Conservation (phyloP, 2,797 vertebrate species). For the Chiroxiphia lanceolata region DNA sequence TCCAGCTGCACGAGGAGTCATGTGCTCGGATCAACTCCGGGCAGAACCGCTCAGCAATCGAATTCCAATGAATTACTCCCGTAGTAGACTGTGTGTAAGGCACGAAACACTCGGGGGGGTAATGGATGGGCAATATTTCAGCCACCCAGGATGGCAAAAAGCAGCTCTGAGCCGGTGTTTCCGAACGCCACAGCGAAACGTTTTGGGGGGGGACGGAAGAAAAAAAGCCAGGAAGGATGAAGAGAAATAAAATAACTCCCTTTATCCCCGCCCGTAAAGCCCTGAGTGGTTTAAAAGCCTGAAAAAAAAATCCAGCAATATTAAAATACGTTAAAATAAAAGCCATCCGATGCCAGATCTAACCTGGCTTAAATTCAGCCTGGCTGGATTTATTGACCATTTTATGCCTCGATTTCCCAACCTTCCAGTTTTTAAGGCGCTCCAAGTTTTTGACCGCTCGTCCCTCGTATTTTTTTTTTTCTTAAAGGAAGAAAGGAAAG, state of each 20-base stretch:
- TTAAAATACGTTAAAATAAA: neutral
- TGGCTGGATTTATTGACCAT: neutral
- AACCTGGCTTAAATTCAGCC: neutral
- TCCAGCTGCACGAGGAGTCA: neutral
- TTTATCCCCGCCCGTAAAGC: fast-evolving
- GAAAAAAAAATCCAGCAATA: too few relatives aligned
- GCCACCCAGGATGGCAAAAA: neutral
- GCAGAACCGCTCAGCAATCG: neutral
- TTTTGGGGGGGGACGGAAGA: neutral
- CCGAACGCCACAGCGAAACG: neutral
- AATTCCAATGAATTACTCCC: neutral
- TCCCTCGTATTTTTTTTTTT: neutral
- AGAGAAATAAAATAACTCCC: neutral
- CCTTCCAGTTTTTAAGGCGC: neutral
- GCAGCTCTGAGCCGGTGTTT: neutral
- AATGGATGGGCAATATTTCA: neutral
- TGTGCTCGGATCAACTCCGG: neutral
- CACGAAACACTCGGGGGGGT: neutral
- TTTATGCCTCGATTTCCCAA: neutral
- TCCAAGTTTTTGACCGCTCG: neutral
- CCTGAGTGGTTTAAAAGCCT: neutral
- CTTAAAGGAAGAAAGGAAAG: neutral
- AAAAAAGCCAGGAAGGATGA: neutral
- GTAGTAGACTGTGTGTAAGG: neutral
- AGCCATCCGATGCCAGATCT: neutral